Evolutionary conservation across 2,888 invertebrate species (phyloP).

Genomic region (Buathra laborator): DNA sequence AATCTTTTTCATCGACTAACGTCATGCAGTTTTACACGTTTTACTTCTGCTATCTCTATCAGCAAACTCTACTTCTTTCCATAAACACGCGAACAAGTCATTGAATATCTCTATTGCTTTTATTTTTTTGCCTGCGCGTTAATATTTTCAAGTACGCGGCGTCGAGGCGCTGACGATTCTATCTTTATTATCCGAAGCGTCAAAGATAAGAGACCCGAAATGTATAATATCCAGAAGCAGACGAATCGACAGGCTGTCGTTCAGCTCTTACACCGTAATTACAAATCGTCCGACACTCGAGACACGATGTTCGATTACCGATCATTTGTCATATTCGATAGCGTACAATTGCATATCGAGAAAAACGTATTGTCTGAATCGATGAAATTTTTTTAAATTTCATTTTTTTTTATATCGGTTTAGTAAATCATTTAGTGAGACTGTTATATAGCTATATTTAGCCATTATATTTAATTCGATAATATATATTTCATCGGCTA

Average conservation of each 20-base stretch:
- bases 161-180: neutral
- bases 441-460: no score
- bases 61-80: neutral
- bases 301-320: neutral
- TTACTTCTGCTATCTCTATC: neutral
- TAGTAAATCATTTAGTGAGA: no score
- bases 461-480: no score
- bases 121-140: neutral
- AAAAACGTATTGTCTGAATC: constrained; percentile 35
- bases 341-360: no score
- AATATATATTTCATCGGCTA: no score
- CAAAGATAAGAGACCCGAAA: neutral
- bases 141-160: neutral
- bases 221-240: no score
- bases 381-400: neutral
- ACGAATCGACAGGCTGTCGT: neutral
- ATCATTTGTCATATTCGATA: neutral
- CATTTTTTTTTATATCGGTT: neutral
- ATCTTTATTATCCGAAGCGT: neutral
- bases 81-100: neutral
- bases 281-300: neutral
- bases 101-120: neutral
- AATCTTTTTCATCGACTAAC: neutral
- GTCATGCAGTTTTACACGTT: neutral
- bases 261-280: neutral